A percentile compares a stretch with the other conserved stretches of the same genome.
Conservation (phyloP, 1,140 invertebrate genomes). For the Drosophila tropicalis region DNA sequence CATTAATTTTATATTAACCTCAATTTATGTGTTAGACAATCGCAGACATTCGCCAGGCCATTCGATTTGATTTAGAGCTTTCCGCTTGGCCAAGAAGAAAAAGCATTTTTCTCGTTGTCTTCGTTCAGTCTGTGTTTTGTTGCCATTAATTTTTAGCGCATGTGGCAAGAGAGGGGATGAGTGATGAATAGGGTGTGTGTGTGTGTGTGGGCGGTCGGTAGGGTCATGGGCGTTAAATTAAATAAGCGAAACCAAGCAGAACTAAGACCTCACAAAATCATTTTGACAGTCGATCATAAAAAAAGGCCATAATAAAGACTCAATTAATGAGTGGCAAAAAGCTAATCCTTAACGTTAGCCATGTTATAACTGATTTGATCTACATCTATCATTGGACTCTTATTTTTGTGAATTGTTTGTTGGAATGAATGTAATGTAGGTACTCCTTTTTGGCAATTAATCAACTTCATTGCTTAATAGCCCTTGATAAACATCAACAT, state of each 20-base stretch:
- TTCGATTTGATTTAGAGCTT: slow-evolving; percentile 51
- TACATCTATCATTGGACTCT: too few relatives aligned
- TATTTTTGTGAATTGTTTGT: too few relatives aligned
- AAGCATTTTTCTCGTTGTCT: slow-evolving; percentile 12
- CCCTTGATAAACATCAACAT: background rate
- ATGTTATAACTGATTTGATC: too few relatives aligned
- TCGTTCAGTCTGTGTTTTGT: background rate
- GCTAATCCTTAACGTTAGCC: background rate
- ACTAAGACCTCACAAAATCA: background rate
- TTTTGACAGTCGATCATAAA: slow-evolving; percentile 6
- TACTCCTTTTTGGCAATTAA: slow-evolving; percentile 1
- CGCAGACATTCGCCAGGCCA: slow-evolving; percentile 48
- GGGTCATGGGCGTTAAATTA: slow-evolving; percentile 27
- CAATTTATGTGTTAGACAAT: slow-evolving; percentile 36
- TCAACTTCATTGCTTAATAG: background rate
- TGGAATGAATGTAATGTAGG: background rate
- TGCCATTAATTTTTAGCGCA: too few relatives aligned
- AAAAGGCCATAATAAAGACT: background rate
- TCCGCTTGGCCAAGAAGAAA: slow-evolving; percentile 1
- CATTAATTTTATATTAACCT: slow-evolving; percentile 49
- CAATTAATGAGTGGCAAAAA: background rate
- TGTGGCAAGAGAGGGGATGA: too few relatives aligned
- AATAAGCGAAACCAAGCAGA: slow-evolving; percentile 4
- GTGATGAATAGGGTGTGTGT: too few relatives aligned
- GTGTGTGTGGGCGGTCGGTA: too few relatives aligned